Evolutionary conservation across 2,888 invertebrate genomes (phyloP), one percentile per base, ranked within the genome.

Genomic region (Brenthis hecate): DNA sequence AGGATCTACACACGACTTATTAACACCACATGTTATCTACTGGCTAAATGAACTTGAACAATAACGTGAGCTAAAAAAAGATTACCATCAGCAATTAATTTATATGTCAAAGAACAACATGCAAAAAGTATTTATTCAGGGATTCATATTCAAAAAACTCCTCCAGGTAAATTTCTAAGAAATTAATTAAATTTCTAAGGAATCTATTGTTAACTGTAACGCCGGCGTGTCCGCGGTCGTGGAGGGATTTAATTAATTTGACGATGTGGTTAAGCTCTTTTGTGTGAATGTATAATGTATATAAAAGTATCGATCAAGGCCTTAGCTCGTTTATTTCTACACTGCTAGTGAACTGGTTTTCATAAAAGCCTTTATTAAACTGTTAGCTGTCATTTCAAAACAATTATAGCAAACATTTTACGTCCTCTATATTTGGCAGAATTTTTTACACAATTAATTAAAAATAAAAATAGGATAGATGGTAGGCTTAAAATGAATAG

Each of bases 171-270:
- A n/a, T n/a, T n/a, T n/a, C n/a, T n/a, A n/a, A n/a, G n/a, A n/a
- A n/a, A n/a, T n/a, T n/a, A n/a, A n/a, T n/a, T n/a, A n/a, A n/a
- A n/a, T n/a, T n/a, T n/a, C n/a, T n/a, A n/a, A n/a, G n/a, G n/a
- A n/a, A n/a, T n/a, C n/a, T n/a, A n/a, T n/a, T n/a, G n/a, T n/a
- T n/a, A n/a, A n/a, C n/a, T n/a, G n/a, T n/a, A n/a, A n/a, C n/a
- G n/a, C n/a, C n/a, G n/a, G n/a, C n/a, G n/a, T n/a, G n/a, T n/a
- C n/a, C n/a, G n/a, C n/a, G n/a, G n/a, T n/a, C n/a, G n/a, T n/a
- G n/a, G n/a, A n/a, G n/a, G n/a, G n/a, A n/a, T 90, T 86, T 87
- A 90, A 89, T 90, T 89, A 88, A 28, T 82, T 82, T 85, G 88
- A 85, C 87, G 85, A 86, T 76, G 82, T 87, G 86, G 89, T 87